These are phyloP conservation scores for Lottia scabra DNA, from an alignment of 2,888 invertebrate genomes.

Conservation along the genomic window DNA sequence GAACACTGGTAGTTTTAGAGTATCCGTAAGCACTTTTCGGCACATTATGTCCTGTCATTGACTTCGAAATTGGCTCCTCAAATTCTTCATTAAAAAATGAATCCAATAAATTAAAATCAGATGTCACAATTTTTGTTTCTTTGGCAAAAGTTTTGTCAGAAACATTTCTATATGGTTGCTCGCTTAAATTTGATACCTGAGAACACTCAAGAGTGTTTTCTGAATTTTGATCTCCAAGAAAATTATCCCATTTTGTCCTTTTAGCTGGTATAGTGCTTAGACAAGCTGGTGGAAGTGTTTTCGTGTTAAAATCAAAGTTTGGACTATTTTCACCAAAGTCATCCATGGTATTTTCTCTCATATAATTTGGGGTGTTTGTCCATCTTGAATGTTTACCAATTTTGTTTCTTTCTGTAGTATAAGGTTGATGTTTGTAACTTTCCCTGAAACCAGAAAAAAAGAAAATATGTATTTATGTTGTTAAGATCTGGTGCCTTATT, in stretches of 20 bases:
- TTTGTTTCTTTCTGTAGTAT: background rate
- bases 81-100: too few species aligned
- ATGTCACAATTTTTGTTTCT: too few species aligned
- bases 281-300: background rate
- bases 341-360: background rate
- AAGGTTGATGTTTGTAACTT: background rate
- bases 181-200: too few species aligned
- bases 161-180: too few species aligned
- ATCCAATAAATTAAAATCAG: too few species aligned
- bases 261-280: background rate
- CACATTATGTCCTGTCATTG: too few species aligned
- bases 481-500: too few species aligned
- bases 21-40: too few species aligned
- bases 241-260: constrained; percentile 1
- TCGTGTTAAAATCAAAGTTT: background rate
- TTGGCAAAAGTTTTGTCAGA: too few species aligned
- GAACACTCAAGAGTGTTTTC: too few species aligned
- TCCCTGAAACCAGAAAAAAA: background rate
- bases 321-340: background rate
- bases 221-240: background rate
- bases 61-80: too few species aligned
- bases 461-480: background rate
- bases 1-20: too few species aligned
- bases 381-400: background rate
- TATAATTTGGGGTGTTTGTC: background rate